A percentile compares a stretch with the other conserved stretches of the same genome.
Conservation (phyloP, 2,797 vertebrate genomes). For the Ficedula albicollis region DNA sequence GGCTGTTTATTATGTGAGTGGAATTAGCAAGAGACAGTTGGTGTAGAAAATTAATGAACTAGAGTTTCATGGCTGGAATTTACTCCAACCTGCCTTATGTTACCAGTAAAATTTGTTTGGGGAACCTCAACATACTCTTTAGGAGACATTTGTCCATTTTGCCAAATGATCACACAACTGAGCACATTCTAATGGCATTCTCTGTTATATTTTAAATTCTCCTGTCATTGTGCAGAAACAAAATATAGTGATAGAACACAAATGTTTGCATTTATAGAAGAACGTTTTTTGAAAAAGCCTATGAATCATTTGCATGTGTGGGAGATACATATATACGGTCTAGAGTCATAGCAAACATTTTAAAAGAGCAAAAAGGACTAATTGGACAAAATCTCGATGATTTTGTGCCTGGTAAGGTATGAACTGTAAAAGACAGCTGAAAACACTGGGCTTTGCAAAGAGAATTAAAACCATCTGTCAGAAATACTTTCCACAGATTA, state of each 20-base stretch:
- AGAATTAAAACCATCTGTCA: constrained; percentile 67
- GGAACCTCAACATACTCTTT: constrained; percentile 68
- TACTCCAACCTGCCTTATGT: constrained; percentile 73
- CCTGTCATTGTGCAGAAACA: constrained; percentile 21
- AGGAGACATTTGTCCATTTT: constrained; percentile 66
- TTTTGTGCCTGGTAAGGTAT: constrained; percentile 53
- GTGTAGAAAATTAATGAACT: constrained; percentile 76
- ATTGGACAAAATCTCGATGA: constrained; percentile 41
- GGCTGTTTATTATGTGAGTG: constrained; percentile 70
- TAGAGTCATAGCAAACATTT: constrained; percentile 32
- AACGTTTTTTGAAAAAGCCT: not conserved
- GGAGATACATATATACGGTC: not conserved
- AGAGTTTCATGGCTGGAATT: constrained; percentile 73
- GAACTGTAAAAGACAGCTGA: constrained; percentile 54
- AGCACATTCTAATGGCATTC: constrained; percentile 28
- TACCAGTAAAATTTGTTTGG: constrained; percentile 73
- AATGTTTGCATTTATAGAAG: constrained; percentile 21
- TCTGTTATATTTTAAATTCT: constrained; percentile 25
- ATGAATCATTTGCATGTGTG: constrained; percentile 6
- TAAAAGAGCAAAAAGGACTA: constrained; percentile 19
- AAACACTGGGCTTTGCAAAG: constrained; percentile 55
- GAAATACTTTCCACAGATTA: constrained; percentile 53
- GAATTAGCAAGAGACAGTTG: constrained; percentile 74
- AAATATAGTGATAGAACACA: constrained; percentile 12
- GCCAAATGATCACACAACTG: constrained; percentile 62